Evolutionary conservation across 1,140 invertebrate species (phyloP).

Genomic region (Gryllus bimaculatus): DNA sequence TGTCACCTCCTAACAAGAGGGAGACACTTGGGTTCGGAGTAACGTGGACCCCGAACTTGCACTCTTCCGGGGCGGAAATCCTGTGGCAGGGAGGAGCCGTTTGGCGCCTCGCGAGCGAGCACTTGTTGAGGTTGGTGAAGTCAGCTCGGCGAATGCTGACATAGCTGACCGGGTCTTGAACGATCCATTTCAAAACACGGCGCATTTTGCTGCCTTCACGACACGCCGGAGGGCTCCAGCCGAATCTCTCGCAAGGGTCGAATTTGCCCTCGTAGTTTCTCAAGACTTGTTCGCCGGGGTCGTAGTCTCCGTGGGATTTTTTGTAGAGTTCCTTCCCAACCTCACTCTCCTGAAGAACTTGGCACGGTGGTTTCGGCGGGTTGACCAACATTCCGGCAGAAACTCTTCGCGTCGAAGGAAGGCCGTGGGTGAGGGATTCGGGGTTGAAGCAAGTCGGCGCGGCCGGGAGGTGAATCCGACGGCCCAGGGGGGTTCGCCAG

Average conservation of each 20-base stretch:
- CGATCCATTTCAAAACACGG: not conserved
- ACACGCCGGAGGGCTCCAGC: not conserved
- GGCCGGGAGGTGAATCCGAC: no score
- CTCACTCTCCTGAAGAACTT: slow-evolving; percentile 4
- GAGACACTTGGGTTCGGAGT: not conserved
- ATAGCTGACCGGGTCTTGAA: not conserved
- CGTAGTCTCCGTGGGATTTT: slow-evolving; percentile 10
- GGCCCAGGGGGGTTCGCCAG: no score
- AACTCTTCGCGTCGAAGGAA: not conserved
- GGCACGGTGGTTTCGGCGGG: not conserved
- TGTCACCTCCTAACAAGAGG: not conserved
- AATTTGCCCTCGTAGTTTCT: not conserved
- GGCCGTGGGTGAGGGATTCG: no score
- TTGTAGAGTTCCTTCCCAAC: not conserved
- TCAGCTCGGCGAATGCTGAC: not conserved
- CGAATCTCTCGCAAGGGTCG: not conserved
- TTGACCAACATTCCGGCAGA: slow-evolving; percentile 7
- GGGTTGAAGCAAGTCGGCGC: no score
- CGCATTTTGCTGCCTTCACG: not conserved
- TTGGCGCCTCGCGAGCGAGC: not conserved
- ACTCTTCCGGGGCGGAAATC: not conserved
- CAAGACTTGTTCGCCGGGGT: slow-evolving; percentile 10
- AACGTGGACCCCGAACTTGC: not conserved
- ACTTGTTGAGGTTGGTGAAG: not conserved
- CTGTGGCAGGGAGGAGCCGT: no score